Percentiles rank a stretch among this genome's conserved stretches.
These are phyloP conservation scores for Cerastoderma edule DNA, from an alignment of 2,888 invertebrate genomes.

Conservation along the genomic window DNA sequence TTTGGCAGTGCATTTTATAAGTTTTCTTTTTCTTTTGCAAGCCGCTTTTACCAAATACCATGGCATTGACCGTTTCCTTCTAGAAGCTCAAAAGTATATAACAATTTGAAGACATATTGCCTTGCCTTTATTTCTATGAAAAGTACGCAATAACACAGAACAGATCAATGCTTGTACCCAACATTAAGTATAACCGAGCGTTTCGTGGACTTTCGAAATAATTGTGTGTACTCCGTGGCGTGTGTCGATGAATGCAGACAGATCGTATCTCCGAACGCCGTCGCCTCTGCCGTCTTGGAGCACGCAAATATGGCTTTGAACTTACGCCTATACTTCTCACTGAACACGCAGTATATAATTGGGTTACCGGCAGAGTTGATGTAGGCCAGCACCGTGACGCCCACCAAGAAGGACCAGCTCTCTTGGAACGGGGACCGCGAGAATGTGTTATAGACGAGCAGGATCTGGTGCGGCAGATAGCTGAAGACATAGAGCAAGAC, in stretches of 20 bases:
- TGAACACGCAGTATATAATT: conserved; percentile 83
- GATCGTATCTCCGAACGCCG: conserved; percentile 40
- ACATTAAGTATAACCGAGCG: conserved; percentile 2
- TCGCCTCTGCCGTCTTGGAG: conserved; percentile 6
- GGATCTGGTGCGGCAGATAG: conserved; percentile 84
- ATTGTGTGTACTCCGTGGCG: conserved; percentile 52
- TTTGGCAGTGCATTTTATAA: too few species aligned
- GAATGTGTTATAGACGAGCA: conserved; percentile 82
- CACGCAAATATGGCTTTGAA: conserved; percentile 77
- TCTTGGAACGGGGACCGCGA: conserved; percentile 77
- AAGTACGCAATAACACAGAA: neutral
- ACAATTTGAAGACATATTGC: neutral
- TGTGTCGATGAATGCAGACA: conserved; percentile 47
- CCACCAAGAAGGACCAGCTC: conserved; percentile 81
- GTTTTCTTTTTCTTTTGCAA: too few species aligned
- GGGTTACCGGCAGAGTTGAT: conserved; percentile 84
- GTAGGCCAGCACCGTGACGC: conserved; percentile 82
- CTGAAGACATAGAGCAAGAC: conserved; percentile 84
- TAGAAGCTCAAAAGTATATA: neutral
- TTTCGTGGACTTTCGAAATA: conserved; percentile 50
- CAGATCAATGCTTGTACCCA: conserved; percentile 7
- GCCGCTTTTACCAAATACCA: too few species aligned
- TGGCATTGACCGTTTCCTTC: neutral
- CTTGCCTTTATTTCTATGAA: neutral
- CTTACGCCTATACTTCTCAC: conserved; percentile 81